Percentiles rank a stretch among this genome's conserved stretches.
Evolutionary conservation across 2,888 invertebrate species (phyloP).

Genomic region (Drosophila austrosaltans): DNA sequence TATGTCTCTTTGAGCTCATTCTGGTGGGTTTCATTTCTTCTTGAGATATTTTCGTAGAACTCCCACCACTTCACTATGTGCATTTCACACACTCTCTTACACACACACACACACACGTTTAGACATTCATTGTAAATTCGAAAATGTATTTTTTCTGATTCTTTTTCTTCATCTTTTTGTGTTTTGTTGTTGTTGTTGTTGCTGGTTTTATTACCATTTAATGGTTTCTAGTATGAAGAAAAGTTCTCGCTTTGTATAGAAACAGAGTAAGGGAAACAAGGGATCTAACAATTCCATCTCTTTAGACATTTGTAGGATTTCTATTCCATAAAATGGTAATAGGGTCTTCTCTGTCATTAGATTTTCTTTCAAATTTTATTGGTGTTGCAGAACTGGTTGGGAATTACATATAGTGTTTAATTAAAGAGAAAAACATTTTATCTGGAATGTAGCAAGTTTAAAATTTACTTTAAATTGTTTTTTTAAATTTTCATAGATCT

Average conservation of each 20-base stretch:
- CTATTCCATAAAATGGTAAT: constrained; percentile 6
- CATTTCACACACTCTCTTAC: background rate
- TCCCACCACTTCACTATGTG: constrained; percentile 4
- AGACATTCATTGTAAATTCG: constrained; percentile 16
- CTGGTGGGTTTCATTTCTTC: constrained; percentile 17
- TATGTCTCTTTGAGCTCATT: constrained; percentile 12
- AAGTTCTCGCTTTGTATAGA: constrained; percentile 4
- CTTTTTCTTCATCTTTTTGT: constrained; percentile 3
- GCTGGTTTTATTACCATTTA: constrained; percentile 18
- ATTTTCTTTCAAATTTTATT: background rate
- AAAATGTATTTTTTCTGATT: constrained; percentile 8
- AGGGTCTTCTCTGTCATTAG: constrained; percentile 2
- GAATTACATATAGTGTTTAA: constrained; percentile 1
- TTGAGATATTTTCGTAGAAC: constrained; percentile 20
- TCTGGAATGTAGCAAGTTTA: too few relatives aligned
- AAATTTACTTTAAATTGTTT: too few relatives aligned
- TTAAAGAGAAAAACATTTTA: background rate
- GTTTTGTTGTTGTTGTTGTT: background rate
- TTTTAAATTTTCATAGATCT: too few relatives aligned
- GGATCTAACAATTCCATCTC: constrained; percentile 8
- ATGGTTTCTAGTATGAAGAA: constrained; percentile 12
- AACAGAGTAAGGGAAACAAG: background rate
- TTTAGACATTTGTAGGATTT: constrained; percentile 13
- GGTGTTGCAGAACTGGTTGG: background rate
- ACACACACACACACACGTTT: constrained; percentile 2